A percentile compares a stretch with the other conserved stretches of the same genome.
phyloP scores from a whole-genome alignment of 2,888 invertebrate genomes.

The Neuroscelio doddi region DNA sequence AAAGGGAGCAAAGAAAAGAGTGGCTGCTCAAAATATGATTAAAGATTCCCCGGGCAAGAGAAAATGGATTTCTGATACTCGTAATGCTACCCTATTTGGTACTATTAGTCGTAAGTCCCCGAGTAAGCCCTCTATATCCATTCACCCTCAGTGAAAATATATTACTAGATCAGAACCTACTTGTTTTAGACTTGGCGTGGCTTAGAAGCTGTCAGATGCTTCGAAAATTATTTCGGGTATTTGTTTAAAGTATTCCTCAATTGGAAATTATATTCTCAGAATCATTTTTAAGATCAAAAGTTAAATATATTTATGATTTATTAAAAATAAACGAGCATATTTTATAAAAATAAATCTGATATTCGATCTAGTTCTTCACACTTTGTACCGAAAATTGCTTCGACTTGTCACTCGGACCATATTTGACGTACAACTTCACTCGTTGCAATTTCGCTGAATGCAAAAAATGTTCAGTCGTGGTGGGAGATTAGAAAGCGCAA shows the following conservation, averaged over 20 bases:
- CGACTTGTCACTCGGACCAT: background rate
- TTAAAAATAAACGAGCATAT: too few species aligned
- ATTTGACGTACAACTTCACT: background rate
- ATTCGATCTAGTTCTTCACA: too few species aligned
- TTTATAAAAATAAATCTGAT: too few species aligned
- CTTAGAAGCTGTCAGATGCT: too few species aligned
- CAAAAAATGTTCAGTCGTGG: too few species aligned
- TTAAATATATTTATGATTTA: too few species aligned
- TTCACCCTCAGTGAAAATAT: constrained; percentile 49
- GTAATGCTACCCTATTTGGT: constrained; percentile 68
- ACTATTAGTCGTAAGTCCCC: constrained; percentile 66
- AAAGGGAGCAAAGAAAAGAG: constrained; percentile 18
- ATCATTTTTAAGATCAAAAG: too few species aligned
- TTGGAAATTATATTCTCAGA: too few species aligned
- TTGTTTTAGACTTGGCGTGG: constrained; percentile 12
- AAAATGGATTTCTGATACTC: constrained; percentile 70
- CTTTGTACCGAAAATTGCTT: background rate
- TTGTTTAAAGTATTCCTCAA: too few species aligned
- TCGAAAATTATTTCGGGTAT: too few species aligned
- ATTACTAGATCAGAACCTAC: constrained; percentile 57
- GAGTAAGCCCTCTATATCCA: constrained; percentile 24
- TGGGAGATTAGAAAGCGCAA: too few species aligned
- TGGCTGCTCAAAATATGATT: constrained; percentile 65
- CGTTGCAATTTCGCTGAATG: too few species aligned
- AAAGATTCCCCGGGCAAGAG: constrained; percentile 62